A percentile compares a stretch with the other conserved stretches of the same genome.
Evolutionary conservation across 2,113 vertebrate genomes (phyloP).

Genomic region (Regulus satrapa): DNA sequence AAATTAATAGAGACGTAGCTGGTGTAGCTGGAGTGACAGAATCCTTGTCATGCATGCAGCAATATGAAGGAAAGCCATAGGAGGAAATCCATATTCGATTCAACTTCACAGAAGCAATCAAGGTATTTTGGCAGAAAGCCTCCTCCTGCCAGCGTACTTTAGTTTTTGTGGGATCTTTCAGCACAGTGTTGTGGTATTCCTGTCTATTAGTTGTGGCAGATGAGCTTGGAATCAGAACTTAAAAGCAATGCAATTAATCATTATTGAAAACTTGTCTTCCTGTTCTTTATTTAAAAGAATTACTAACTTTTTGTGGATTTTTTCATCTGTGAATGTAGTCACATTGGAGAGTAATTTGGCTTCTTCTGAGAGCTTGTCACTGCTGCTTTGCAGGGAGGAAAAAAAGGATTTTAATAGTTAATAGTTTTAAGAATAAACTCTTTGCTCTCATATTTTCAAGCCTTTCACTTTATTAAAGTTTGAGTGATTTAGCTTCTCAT

Average conservation of each 20-base stretch:
- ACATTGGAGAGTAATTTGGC: background rate
- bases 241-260: background rate
- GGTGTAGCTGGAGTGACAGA: constrained; percentile 33
- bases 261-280: background rate
- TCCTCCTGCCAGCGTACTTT: background rate
- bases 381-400: background rate
- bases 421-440: background rate
- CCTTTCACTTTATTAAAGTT: background rate
- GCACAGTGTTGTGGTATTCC: background rate
- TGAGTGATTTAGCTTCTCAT: background rate
- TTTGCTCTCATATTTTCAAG: background rate
- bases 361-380: background rate
- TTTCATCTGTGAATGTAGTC: background rate
- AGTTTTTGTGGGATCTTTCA: background rate
- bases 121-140: background rate
- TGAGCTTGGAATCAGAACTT: background rate
- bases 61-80: background rate
- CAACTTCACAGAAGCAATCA: background rate
- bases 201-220: background rate
- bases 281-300: background rate
- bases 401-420: background rate
- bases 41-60: background rate
- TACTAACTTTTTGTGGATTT: background rate
- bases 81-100: background rate
- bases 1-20: background rate